Conservation (phyloP, 1,140 invertebrate genomes). For the Dreissena rostriformis region DNA sequence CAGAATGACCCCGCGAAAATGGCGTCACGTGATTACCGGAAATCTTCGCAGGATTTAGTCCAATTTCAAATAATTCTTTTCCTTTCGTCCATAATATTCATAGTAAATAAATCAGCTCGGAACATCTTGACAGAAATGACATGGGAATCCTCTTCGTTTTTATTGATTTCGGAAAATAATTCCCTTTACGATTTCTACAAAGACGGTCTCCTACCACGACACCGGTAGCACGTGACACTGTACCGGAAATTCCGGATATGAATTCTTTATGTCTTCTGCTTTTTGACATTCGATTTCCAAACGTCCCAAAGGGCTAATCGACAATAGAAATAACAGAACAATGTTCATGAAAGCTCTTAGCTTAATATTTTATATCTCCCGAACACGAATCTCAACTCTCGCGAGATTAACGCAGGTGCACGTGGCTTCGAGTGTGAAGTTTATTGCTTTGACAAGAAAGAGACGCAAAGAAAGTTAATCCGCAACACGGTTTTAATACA, state of each 20-base stretch:
- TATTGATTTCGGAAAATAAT: not conserved
- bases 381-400: conserved; percentile 27
- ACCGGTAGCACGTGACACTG: not conserved
- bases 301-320: not conserved
- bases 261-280: conserved; percentile 10
- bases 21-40: no score
- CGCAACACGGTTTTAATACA: no score
- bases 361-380: conserved; percentile 23
- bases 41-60: no score
- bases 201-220: not conserved
- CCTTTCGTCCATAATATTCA: no score
- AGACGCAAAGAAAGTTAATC: no score
- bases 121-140: not conserved
- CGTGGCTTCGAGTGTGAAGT: not conserved
- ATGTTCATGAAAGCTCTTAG: not conserved
- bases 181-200: not conserved
- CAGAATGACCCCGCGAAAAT: no score
- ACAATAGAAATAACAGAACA: not conserved
- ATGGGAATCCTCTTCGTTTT: not conserved
- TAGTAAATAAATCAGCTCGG: not conserved
- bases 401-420: conserved; percentile 18
- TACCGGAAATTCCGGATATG: conserved; percentile 3
- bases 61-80: no score
- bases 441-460: not conserved
- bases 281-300: conserved; percentile 5